Percentiles rank a stretch among this genome's conserved stretches.
Evolutionary conservation across 1,140 invertebrate genomes (phyloP).

Genomic region (Vanessa atalanta): DNA sequence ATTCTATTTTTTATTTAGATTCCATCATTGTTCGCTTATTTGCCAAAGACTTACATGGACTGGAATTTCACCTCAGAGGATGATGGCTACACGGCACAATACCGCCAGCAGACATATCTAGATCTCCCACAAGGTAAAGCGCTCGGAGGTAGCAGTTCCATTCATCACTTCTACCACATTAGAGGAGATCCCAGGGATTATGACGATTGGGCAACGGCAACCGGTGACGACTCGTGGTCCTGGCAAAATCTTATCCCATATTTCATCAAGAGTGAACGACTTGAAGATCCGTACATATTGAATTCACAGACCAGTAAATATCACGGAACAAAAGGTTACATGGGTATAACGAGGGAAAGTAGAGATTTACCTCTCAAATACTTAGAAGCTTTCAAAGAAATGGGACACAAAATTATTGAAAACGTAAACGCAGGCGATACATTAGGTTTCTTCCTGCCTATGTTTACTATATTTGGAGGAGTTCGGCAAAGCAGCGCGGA

Average conservation of each 20-base stretch:
- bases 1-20: constrained; percentile 22
- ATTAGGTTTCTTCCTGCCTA: constrained; percentile 83
- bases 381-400: constrained; percentile 39
- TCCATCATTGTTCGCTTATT: constrained; percentile 25
- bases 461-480: constrained; percentile 86
- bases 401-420: constrained; percentile 21
- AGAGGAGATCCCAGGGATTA: constrained; percentile 83
- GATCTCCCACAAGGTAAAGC: constrained; percentile 85
- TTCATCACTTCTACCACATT: constrained; percentile 88
- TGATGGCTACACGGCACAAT: constrained; percentile 83
- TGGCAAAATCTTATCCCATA: constrained; percentile 83
- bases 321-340: constrained; percentile 8
- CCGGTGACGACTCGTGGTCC: constrained; percentile 83
- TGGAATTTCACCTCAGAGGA: constrained; percentile 87
- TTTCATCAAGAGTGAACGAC: constrained; percentile 49
- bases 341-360: constrained; percentile 14
- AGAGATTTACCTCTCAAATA: constrained; percentile 16
- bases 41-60: constrained; percentile 56
- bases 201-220: constrained; percentile 82
- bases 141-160: constrained; percentile 86
- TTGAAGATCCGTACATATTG: constrained; percentile 34
- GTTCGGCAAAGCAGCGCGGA: constrained; percentile 84
- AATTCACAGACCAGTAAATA: constrained; percentile 18
- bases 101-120: constrained; percentile 81
- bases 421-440: constrained; percentile 86